Evolutionary conservation across 2,113 vertebrate species (phyloP).

Genomic region (Labrus mixtus): DNA sequence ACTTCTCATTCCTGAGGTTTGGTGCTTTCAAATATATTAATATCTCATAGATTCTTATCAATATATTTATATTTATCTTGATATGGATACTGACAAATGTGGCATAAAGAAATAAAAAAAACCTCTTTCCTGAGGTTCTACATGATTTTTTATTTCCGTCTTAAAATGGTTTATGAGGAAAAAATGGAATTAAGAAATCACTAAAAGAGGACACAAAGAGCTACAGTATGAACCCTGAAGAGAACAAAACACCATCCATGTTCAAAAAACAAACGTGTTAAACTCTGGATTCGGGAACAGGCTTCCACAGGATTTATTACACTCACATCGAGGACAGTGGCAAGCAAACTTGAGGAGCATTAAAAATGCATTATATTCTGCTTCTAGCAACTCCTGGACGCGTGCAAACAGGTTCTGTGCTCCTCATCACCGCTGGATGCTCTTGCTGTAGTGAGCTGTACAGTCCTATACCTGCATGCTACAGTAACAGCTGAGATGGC

Average conservation of each 20-base stretch:
- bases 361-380: slow-evolving; percentile 48
- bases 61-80: neutral
- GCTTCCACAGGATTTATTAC: slow-evolving; percentile 45
- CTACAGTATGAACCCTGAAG: slow-evolving; percentile 47
- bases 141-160: slow-evolving; percentile 12
- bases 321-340: slow-evolving; percentile 54
- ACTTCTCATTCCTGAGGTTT: slow-evolving; percentile 71
- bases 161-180: slow-evolving; percentile 25
- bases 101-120: neutral
- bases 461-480: slow-evolving; percentile 69
- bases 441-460: slow-evolving; percentile 40
- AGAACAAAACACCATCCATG: slow-evolving; percentile 37
- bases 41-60: slow-evolving; percentile 14
- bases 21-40: slow-evolving; percentile 40
- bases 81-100: neutral
- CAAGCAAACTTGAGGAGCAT: slow-evolving; percentile 52
- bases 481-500: slow-evolving; percentile 66
- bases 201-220: slow-evolving; percentile 12
- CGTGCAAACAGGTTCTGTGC: slow-evolving; percentile 69
- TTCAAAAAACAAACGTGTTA: slow-evolving; percentile 38
- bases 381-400: slow-evolving; percentile 54
- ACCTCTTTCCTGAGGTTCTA: slow-evolving; percentile 67
- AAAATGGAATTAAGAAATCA: slow-evolving; percentile 31
- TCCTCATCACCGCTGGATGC: slow-evolving; percentile 46
- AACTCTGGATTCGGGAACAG: slow-evolving; percentile 51